These are phyloP conservation scores for Chinchilla lanigera DNA, from an alignment of 2,113 vertebrate genomes.

Conservation along the genomic window DNA sequence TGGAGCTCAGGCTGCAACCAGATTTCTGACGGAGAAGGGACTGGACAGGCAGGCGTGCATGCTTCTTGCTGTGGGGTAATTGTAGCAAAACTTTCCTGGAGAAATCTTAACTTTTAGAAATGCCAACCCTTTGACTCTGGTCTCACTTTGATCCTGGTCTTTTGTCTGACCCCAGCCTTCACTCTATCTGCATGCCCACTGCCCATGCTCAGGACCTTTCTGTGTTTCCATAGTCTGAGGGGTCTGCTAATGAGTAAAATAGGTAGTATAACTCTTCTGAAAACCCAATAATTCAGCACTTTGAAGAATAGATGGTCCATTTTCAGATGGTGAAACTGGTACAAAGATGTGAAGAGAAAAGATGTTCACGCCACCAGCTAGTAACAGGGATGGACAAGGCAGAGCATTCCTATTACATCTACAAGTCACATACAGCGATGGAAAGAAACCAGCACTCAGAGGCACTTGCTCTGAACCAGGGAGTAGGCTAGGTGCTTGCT, in stretches of 20 bases:
- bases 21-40: conserved; percentile 25
- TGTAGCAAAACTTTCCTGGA: background rate
- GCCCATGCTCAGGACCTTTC: background rate
- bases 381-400: background rate
- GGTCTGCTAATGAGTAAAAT: background rate
- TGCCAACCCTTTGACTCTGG: conserved; percentile 1
- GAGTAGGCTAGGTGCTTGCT: background rate
- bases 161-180: background rate
- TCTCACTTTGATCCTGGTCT: background rate
- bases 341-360: background rate
- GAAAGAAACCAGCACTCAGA: background rate
- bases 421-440: background rate
- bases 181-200: background rate
- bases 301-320: background rate
- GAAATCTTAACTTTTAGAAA: conserved; percentile 52
- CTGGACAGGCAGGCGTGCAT: background rate
- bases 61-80: background rate
- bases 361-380: background rate
- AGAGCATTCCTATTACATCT: background rate
- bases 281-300: background rate
- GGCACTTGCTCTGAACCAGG: background rate
- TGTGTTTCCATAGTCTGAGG: background rate
- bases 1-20: background rate
- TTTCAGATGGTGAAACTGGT: background rate
- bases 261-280: background rate